Evolutionary conservation across 2,797 vertebrate genomes (phyloP).

Genomic region (Echeneis naucrates): DNA sequence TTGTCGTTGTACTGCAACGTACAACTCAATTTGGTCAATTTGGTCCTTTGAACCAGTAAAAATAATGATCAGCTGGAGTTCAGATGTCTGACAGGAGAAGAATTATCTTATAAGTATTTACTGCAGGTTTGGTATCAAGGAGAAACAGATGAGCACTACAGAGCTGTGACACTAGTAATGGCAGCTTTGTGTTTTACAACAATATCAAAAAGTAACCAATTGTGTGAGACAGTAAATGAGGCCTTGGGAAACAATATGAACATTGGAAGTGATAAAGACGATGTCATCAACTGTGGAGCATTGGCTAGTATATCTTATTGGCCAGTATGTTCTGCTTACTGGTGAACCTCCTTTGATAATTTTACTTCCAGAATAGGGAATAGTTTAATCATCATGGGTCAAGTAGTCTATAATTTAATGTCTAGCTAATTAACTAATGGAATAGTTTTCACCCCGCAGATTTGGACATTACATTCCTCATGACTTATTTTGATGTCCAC

Average conservation of each 20-base stretch:
- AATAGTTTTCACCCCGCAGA: too few relatives aligned
- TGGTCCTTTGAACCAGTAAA: too few relatives aligned
- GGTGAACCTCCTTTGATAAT: background rate
- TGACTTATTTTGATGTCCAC: background rate
- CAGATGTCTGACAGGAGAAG: too few relatives aligned
- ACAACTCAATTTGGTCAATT: background rate
- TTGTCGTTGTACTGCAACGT: background rate
- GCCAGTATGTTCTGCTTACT: background rate
- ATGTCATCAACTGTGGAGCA: background rate
- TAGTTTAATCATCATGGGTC: background rate
- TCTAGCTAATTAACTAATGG: background rate
- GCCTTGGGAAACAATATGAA: too few relatives aligned
- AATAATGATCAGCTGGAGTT: too few relatives aligned
- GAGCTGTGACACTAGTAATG: too few relatives aligned
- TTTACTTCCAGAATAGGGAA: background rate
- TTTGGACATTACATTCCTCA: background rate
- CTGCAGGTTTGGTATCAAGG: too few relatives aligned
- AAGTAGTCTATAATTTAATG: background rate
- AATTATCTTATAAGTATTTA: too few relatives aligned
- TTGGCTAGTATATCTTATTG: background rate
- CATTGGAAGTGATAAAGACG: background rate
- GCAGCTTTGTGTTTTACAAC: too few relatives aligned
- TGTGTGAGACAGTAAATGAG: too few relatives aligned
- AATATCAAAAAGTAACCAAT: too few relatives aligned
- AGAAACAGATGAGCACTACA: too few relatives aligned